These are phyloP conservation scores for Lycopodina hypogea DNA, from an alignment of 37 sponge, comb jelly and placozoan genomes.

Conservation along the genomic window DNA sequence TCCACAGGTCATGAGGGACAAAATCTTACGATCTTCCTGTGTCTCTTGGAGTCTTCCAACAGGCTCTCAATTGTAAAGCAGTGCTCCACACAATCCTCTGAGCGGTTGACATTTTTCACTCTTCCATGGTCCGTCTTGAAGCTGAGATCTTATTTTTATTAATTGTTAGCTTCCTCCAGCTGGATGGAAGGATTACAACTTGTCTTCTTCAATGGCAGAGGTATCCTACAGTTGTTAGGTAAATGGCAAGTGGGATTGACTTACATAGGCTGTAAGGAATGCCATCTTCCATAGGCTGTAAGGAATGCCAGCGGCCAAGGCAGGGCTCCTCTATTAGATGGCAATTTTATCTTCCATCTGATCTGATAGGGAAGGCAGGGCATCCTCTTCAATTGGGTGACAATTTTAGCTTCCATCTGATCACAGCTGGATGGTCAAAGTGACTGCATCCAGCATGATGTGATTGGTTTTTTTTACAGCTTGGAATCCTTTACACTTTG, in stretches of 20 bases:
- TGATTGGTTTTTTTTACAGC: too few species aligned
- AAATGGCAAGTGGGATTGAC: background rate
- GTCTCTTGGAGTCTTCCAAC: constrained; percentile 20
- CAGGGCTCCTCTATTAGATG: constrained; percentile 12
- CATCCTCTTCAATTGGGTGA: background rate
- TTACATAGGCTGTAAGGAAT: background rate
- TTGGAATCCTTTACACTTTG: too few species aligned
- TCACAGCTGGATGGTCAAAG: background rate
- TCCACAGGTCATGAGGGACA: constrained; percentile 21
- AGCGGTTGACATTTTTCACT: background rate
- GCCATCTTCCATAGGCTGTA: too few species aligned
- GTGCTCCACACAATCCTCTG: constrained; percentile 46
- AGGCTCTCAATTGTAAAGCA: constrained; percentile 22
- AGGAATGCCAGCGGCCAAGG: too few species aligned
- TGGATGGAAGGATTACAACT: constrained; percentile 3
- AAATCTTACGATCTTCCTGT: constrained; percentile 27
- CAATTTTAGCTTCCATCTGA: background rate
- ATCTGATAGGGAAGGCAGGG: too few species aligned
- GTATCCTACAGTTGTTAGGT: constrained; percentile 19
- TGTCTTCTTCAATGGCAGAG: constrained; percentile 33
- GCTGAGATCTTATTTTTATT: constrained; percentile 36
- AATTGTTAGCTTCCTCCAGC: constrained; percentile 42
- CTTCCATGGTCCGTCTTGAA: constrained; percentile 26
- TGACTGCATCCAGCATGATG: too few species aligned
- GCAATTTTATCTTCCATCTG: too few species aligned